A percentile compares a stretch with the other conserved stretches of the same genome.
phyloP scores from a whole-genome alignment of 2,797 vertebrate genomes.

The Mionectes olivaceus region DNA sequence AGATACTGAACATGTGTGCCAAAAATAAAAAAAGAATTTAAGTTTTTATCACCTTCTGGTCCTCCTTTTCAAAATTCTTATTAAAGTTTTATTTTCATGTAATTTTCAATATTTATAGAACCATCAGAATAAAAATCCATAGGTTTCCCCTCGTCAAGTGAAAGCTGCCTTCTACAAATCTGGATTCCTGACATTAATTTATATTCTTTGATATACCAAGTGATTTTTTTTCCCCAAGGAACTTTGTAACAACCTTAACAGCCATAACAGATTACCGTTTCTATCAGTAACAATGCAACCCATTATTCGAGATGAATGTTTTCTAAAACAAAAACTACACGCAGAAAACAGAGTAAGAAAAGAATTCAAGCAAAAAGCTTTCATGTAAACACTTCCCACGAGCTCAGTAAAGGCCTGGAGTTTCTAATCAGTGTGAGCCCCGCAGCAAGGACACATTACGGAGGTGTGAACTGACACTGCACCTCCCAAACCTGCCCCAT shows the following conservation, averaged over 20 bases:
- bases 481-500: neutral
- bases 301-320: neutral
- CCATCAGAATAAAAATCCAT: neutral
- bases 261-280: neutral
- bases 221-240: neutral
- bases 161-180: neutral
- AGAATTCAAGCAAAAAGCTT: neutral
- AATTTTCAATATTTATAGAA: neutral
- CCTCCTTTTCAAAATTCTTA: neutral
- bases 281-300: neutral
- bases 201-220: neutral
- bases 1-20: neutral
- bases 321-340: neutral
- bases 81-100: neutral
- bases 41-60: neutral
- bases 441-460: rapidly evolving
- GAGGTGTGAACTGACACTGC: neutral
- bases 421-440: neutral
- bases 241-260: neutral
- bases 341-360: neutral
- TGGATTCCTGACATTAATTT: neutral
- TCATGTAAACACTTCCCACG: neutral
- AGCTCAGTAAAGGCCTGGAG: neutral
- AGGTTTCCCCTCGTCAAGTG: neutral
- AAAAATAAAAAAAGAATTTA: neutral